Base-by-base conservation (phyloP, 2,113 vertebrate species). In the Pionites leucogaster region DNA sequence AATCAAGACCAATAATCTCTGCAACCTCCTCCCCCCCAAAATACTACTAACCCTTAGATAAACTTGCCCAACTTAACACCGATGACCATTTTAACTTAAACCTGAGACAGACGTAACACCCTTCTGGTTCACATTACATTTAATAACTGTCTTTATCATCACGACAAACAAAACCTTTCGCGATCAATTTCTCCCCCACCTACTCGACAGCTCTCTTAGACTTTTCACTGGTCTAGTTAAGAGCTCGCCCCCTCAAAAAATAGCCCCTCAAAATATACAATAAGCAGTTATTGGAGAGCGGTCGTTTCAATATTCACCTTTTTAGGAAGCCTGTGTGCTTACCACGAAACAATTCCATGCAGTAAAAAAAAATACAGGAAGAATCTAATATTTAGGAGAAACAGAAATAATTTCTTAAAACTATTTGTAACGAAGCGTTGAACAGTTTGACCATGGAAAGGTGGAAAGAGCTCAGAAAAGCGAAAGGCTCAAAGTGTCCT, bases 61-160 rank as follows among this genome's bases (percentile, higher is more conserved):
- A 98, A 98, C 97, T 97, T 93, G 95, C 85, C 85, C 81, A 97
- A 96, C 93, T 60, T 92, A 97, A 96, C 95, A 95, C 49, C 5
- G n/a, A 92, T 96, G 93, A 97, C 93, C 96, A 96, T 96, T 97
- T 97, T 97, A 97, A 98, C 96, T 97, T 79, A 96, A 92, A 93
- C 95, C 86, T 90, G 82, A 52, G 74, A 95, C 47, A 96, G 65
- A 77, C 33, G 16, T 77, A 91, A 90, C 63, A 93, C 60, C 64
- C 44, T 95, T 74, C 78, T 63, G 85, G 67, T 82, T 93, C 78
- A 90, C 17, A 4, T 77, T 94, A 94, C 65, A 77, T 82, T 94
- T 97, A 96, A 93, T 89, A 96, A 75, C 89, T 17, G 33, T 53
- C 71, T 57, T 11, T 92, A 92, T 79, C 77, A 46, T 33, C 80